Base-by-base conservation (phyloP, 2,888 invertebrate species). In the Phengaris alcon region DNA sequence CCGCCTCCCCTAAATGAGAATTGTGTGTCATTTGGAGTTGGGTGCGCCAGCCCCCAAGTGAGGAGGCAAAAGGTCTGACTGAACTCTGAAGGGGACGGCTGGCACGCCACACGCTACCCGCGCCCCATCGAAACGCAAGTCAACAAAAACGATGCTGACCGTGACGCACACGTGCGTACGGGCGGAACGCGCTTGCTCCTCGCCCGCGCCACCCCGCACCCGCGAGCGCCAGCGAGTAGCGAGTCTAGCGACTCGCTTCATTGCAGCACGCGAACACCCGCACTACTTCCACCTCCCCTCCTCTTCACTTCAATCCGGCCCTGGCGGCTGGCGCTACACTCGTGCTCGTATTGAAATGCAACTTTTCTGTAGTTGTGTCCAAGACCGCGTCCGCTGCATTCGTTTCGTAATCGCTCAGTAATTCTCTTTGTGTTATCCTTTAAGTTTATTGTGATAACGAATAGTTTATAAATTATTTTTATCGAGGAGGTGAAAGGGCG, bases 291-390 rank as follows among this genome's bases (percentile, higher is more conserved):
- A 78, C 81, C 82, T 80, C 82, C 82, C 83, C 83, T 79, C 77
- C 79, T 74, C 80, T 83, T 81, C 82, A 81, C 80, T 78, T 83
- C 79, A 82, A 78, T 80, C 82, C 82, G 79, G 81, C 83, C 82
- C 82, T 80, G 80, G 82, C 79, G 81, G 83, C 81, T 78, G 79
- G 79, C 81, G 75, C 74, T 64, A 74, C 59, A 64, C 74, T 73
- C 55, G 73, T 52, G 79, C 79, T 81, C 80, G 80, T 82, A 80
- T 80, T 80, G 79, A 80, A 82, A 79, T 80, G 79, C 81, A 81
- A 80, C 81, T 82, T 81, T 81, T 79, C 79, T 81, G 84, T 88
- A 91, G 91, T 91, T 85, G 89, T 85, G 86, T 84, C 82, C 84
- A 84, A 83, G 85, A 83, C 84, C 81, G 86, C 86, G 86, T 81